Percentiles rank a stretch among this genome's conserved stretches.
phyloP scores from a whole-genome alignment of 2,113 vertebrate species.

The Amphiprion ocellaris region DNA sequence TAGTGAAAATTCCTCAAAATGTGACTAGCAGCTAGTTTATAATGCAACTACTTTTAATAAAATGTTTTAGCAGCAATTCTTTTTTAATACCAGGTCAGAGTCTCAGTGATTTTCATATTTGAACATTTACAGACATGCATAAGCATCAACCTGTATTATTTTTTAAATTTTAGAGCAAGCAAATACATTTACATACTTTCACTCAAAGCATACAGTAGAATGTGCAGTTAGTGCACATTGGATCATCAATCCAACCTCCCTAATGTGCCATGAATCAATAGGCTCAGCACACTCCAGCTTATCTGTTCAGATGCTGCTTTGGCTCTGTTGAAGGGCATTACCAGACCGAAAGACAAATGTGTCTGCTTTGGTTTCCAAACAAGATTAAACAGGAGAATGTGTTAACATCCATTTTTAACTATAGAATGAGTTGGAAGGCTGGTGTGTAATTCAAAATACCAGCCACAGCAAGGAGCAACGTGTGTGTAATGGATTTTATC shows the following conservation, averaged over 20 bases:
- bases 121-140: neutral
- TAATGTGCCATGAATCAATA: neutral
- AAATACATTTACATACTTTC: neutral
- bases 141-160: neutral
- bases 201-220: no score
- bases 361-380: neutral
- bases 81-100: no score
- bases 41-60: no score
- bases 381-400: neutral
- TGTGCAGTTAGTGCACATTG: no score
- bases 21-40: no score
- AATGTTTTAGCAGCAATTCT: no score
- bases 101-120: neutral
- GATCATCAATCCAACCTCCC: neutral
- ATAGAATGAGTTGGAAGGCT: neutral
- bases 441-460: neutral
- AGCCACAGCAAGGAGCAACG: neutral
- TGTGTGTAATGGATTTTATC: neutral
- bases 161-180: neutral
- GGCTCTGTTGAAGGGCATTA: neutral
- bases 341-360: no score
- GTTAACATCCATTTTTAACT: neutral
- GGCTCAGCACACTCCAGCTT: neutral
- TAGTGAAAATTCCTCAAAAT: neutral
- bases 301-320: slow-evolving; percentile 3